Conservation (phyloP, 1,140 invertebrate genomes). For the Choristoneura fumiferana region DNA sequence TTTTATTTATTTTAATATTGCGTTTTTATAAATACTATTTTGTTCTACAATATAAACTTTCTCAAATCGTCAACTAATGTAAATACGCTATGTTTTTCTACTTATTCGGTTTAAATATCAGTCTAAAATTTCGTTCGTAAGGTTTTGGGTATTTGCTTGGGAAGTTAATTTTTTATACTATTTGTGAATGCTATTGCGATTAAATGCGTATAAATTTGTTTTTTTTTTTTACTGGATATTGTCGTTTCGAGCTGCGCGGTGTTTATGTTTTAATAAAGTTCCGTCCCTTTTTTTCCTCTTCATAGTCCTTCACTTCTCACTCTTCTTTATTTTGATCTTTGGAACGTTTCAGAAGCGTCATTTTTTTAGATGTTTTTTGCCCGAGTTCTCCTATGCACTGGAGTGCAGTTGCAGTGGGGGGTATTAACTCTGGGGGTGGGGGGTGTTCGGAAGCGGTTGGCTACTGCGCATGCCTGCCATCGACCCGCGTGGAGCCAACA, state of each 20-base stretch:
- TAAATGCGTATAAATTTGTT: constrained; percentile 68
- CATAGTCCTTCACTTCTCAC: constrained; percentile 55
- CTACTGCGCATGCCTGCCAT: constrained; percentile 51
- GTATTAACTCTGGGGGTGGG: constrained; percentile 40
- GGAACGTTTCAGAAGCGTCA: neutral
- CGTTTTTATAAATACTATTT: constrained; percentile 24
- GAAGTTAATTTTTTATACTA: constrained; percentile 35
- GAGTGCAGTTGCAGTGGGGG: constrained; percentile 65
- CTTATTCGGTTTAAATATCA: constrained; percentile 72
- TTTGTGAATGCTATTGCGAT: constrained; percentile 47
- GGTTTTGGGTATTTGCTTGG: constrained; percentile 64
- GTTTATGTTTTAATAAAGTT: constrained; percentile 39
- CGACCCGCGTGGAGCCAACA: constrained; percentile 59
- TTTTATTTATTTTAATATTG: constrained; percentile 29
- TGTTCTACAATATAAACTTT: constrained; percentile 67
- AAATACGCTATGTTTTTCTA: constrained; percentile 71
- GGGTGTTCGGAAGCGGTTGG: constrained; percentile 35
- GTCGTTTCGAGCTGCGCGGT: constrained; percentile 46
- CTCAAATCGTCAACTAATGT: constrained; percentile 77
- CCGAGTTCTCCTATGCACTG: constrained; percentile 68
- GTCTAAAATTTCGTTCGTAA: constrained; percentile 76
- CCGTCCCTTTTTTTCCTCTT: constrained; percentile 69
- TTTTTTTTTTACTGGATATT: constrained; percentile 49
- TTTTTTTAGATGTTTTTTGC: constrained; percentile 52
- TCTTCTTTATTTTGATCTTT: no score